Evolutionary conservation across 1,140 invertebrate genomes (phyloP).

Genomic region (Papilio machaon): DNA sequence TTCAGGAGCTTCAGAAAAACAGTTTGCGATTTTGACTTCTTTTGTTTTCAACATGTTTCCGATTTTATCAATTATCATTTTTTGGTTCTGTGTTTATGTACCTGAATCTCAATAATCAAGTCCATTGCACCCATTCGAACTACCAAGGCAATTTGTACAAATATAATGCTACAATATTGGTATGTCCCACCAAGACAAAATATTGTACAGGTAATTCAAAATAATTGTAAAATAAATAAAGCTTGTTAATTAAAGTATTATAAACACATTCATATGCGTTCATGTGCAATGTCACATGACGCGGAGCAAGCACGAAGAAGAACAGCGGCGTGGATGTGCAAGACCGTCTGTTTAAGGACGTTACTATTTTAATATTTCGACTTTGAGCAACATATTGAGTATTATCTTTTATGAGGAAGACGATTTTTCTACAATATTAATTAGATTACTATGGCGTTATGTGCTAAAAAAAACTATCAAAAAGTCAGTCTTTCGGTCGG

Average conservation of each 20-base stretch:
- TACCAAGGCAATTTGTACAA: not conserved
- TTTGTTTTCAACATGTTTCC: not conserved
- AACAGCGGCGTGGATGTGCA: not conserved
- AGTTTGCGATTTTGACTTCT: not conserved
- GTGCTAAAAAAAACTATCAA: conserved; percentile 65
- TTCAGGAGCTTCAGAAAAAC: too few species aligned
- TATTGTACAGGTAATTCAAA: not conserved
- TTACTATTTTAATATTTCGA: conserved; percentile 4
- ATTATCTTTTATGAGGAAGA: conserved; percentile 55
- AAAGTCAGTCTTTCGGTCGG: conserved; percentile 79
- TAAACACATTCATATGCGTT: not conserved
- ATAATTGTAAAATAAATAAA: not conserved
- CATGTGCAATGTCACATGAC: not conserved
- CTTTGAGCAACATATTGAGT: conserved; percentile 38
- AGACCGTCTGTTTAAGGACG: not conserved
- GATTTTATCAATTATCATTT: not conserved
- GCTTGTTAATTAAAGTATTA: not conserved
- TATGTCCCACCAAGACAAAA: not conserved
- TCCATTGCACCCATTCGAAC: not conserved
- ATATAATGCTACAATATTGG: not conserved
- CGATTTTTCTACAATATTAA: conserved; percentile 51
- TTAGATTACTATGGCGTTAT: conserved; percentile 75
- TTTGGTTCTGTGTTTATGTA: not conserved
- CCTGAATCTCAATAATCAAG: not conserved
- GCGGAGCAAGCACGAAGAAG: not conserved